Evolutionary conservation across 2,888 invertebrate species (phyloP).

Genomic region (Beris chalybata): DNA sequence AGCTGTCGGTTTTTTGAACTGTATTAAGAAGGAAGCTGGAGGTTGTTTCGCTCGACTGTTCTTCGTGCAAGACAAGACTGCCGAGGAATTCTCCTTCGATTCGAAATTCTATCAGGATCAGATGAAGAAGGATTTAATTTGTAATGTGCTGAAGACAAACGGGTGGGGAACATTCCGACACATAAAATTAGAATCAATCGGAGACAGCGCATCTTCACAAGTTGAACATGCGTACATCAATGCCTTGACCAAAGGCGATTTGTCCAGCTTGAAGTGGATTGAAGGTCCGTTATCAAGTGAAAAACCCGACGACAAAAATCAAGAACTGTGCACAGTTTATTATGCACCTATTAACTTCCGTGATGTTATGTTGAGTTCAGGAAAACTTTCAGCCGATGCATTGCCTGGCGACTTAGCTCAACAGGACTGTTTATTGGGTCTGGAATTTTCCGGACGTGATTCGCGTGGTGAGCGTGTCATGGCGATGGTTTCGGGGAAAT

Average conservation of each 20-base stretch:
- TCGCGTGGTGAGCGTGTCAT: conserved; percentile 77
- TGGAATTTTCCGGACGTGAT: conserved; percentile 90
- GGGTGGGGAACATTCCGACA: conserved; percentile 90
- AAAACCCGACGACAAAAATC: conserved; percentile 50
- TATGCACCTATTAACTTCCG: conserved; percentile 97
- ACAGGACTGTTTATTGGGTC: conserved; percentile 89
- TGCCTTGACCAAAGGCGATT: conserved; percentile 87
- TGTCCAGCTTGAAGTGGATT: conserved; percentile 91
- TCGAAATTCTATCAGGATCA: conserved; percentile 66
- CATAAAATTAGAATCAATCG: conserved; percentile 63
- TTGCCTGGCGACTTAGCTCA: conserved; percentile 86
- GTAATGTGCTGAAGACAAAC: conserved; percentile 80
- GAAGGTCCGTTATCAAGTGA: conserved; percentile 77
- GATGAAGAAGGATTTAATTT: conserved; percentile 74
- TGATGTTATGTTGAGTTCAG: conserved; percentile 97
- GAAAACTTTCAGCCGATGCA: conserved; percentile 95
- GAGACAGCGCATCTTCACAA: conserved; percentile 57
- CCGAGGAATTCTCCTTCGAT: conserved; percentile 63
- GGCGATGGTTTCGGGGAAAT: conserved; percentile 89
- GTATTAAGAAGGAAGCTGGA: conserved; percentile 85
- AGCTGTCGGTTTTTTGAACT: conserved; percentile 85
- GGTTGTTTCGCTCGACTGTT: conserved; percentile 75
- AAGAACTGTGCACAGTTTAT: conserved; percentile 82
- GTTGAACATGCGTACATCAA: conserved; percentile 96
- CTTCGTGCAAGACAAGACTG: conserved; percentile 68